These are phyloP conservation scores for Agrotis ipsilon DNA, from an alignment of 2,888 invertebrate species.

Conservation along the genomic window DNA sequence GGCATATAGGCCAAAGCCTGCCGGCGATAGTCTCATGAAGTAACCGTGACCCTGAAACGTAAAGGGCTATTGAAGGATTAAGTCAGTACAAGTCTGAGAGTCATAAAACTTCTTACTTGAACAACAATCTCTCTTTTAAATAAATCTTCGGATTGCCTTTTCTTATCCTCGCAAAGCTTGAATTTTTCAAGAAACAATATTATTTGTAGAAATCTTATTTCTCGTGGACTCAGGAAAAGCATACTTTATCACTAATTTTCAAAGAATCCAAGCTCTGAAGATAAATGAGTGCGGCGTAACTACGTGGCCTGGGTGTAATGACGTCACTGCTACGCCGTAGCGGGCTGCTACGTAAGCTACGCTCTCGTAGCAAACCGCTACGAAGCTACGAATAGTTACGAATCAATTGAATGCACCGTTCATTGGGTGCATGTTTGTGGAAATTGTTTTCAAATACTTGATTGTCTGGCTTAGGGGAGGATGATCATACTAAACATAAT, in stretches of 20 bases:
- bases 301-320: conserved; percentile 47
- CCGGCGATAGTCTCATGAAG: no score
- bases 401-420: conserved; percentile 36
- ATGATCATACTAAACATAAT: background rate
- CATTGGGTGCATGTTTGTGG: conserved; percentile 7
- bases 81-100: no score
- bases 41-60: no score
- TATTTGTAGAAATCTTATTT: conserved; percentile 5
- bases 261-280: conserved; percentile 40
- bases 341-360: conserved; percentile 33
- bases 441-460: background rate
- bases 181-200: background rate
- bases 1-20: no score
- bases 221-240: conserved; percentile 1
- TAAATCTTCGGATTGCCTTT: no score
- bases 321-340: conserved; percentile 38
- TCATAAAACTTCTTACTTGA: no score
- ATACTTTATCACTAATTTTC: conserved; percentile 36
- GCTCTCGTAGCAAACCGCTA: conserved; percentile 47
- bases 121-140: no score
- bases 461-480: no score
- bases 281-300: conserved; percentile 49
- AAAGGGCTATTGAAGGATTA: no score
- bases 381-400: conserved; percentile 47
- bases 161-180: background rate